Evolutionary conservation across 2,888 invertebrate species (phyloP).

Genomic region (Eucriotettix oculatus): DNA sequence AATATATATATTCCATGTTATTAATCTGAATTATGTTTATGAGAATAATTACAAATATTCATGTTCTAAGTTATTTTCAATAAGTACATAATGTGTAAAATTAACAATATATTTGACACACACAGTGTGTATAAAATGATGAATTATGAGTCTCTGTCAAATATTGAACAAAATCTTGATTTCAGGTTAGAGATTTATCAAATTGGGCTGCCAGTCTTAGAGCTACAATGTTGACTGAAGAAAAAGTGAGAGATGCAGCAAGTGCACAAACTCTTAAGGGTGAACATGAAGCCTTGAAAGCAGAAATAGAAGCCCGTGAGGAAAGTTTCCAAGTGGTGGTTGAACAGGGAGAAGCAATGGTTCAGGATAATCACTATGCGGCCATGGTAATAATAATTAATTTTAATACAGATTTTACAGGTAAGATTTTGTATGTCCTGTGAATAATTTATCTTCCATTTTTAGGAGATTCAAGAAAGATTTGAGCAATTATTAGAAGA

Average conservation of each 20-base stretch:
- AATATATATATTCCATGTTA: too few species aligned
- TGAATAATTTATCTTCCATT: too few species aligned
- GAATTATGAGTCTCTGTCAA: too few species aligned
- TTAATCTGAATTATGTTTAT: too few species aligned
- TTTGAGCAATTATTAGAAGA: slow-evolving; percentile 62
- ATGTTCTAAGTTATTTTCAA: too few species aligned
- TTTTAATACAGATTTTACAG: not conserved
- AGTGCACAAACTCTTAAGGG: slow-evolving; percentile 66
- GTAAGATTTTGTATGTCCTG: not conserved
- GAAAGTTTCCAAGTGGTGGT: slow-evolving; percentile 58
- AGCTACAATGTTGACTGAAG: slow-evolving; percentile 59
- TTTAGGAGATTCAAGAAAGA: slow-evolving; percentile 55
- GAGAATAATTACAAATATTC: too few species aligned
- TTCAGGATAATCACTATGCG: slow-evolving; percentile 70
- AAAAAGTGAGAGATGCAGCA: slow-evolving; percentile 65
- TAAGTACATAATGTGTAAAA: too few species aligned
- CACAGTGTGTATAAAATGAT: too few species aligned
- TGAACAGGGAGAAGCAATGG: slow-evolving; percentile 64
- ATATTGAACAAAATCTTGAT: not conserved
- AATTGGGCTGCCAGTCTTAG: slow-evolving; percentile 75
- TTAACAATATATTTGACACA: too few species aligned
- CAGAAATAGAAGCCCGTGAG: slow-evolving; percentile 80
- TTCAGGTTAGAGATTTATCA: slow-evolving; percentile 63
- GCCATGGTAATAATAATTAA: slow-evolving; percentile 22
- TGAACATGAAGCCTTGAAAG: slow-evolving; percentile 66